Base-by-base conservation (phyloP, 2,113 vertebrate species). In the Panthera tigris region DNA sequence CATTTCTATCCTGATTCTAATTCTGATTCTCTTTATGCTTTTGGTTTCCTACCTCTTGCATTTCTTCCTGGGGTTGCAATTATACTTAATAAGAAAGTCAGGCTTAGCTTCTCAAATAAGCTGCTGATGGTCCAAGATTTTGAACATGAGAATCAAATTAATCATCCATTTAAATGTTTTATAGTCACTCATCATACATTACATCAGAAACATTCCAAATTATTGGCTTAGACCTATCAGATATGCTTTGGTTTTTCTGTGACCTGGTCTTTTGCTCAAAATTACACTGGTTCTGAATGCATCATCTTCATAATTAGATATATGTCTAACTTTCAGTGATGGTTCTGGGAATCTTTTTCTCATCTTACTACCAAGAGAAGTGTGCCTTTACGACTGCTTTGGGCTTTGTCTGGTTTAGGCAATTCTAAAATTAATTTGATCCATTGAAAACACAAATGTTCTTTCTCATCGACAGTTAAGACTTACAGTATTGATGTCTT, bases 391-490 rank as follows among this genome's bases (percentile, higher is more conserved):
- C 19, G 52, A 48, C 2, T 83, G 16, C 45, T 93, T 87, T 93
- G 55, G 33, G 41, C 45, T 68, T 66, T 21, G 29, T 76, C 31
- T 48, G 61, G 29, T 80, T 79, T 39, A 76, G 39, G 16, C 74
- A 82, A 97, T 65, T 93, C 14, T 65, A 68, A 55, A 82, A 65
- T 71, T 81, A 87, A 79, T 52, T 79, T 65, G 63, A 87, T 83
- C 69, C 5, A 3, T 13, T 83, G 33, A 78, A 91, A 57, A 52
- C 33, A 57, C n/a, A 65, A 39, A n/a, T 76, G 55, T 82, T 87
- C 19, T 76, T 78, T 82, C 48, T 95, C n/a, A 78, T 63, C 65
- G 74, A 69, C 31, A 19, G 11, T 61, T n/a, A 48, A 76, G 33
- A 83, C 48, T 82, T 94, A 61, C 1, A 69, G 48, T 31, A 74